Evolutionary conservation across 1,140 invertebrate species (phyloP), one percentile per base, ranked within the genome.

Genomic region (Globodera rostochiensis): DNA sequence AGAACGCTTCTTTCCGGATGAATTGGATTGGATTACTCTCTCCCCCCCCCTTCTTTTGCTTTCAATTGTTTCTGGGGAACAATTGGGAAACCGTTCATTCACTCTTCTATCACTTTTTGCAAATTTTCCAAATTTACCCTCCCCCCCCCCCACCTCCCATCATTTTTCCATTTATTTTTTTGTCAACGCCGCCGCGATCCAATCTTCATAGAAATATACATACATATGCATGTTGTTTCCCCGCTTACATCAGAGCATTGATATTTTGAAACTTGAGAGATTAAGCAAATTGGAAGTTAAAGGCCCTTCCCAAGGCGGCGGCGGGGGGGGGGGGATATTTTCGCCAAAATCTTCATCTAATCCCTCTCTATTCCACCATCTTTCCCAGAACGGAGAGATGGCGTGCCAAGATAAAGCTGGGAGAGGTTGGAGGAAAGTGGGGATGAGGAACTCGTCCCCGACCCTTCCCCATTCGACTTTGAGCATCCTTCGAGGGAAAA

Each of bases 401-500:
- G 69, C 69, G 69, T 71, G 69, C 69, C 69, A 36, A 71, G 69
- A 71, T 71, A 71, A 71, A 71, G 69, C 69, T 47, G 25, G 25
- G 69, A 47, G 69, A 45, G 67, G 21, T 25, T 70, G 36, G 9
- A 70, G 67, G 67, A 21, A 36, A 66, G 13, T 21, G 36, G 69
- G n/a, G 25, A 71, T 47, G 36, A 71, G 46, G 25, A 36, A 45
- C 69, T 36, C 69, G 19, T 71, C 69, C 25, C 69, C 69, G 69
- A 71, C 69, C 69, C 25, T 19, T n/a, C 25, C 25, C 6, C 69
- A 36, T 19, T 71, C 69, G 6, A 71, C 11, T 60, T 60, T 13
- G 57, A 60, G 57, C 19, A 60, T 60, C 13, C 19, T 15, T 60
- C 8, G 69, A 21, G n/a, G 69, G n/a, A 71, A 71, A n/a, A 69